Base-by-base conservation (phyloP, 2,888 invertebrate genomes). In the Eristalis pertinax region DNA sequence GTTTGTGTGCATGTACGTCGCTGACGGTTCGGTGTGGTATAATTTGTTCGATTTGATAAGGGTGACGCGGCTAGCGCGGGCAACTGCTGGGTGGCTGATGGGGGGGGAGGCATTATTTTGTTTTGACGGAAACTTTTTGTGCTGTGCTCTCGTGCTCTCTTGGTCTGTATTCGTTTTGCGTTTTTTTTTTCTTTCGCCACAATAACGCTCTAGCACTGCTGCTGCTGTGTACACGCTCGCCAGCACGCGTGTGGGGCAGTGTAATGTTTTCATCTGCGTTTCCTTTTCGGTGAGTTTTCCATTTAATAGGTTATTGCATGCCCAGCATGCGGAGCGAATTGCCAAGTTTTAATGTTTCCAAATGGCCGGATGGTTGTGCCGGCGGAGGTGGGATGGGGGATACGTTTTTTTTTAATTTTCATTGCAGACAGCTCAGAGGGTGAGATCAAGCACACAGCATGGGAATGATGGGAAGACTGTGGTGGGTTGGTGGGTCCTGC, bases 111-210 rank as follows among this genome's bases (percentile, higher is more conserved):
- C 58, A 70, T 83, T 87, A 79, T 87, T 83, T 83, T 87, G 86
- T 87, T 87, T 83, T 87, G 86, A 87, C 86, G 83, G 86, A 87
- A 72, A 83, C 58, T 87, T 83, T 87, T 87, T 78, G 83, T 87
- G 79, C 68, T 78, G 43, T 19, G 50, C 50, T 50, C 50, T 50
- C 50, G 50, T 50, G 26, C 68, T 74, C 60, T 62, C 62, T 73
- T 73, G 32, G 32, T 72, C 69, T 50, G 50, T 50, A 50, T 50
- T 50, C 50, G 50, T 68, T 60, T 60, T 26, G 7, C 1, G 10
- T 35, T 62, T 58, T 72, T 65, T n/a, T 19, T 13, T 65, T 72
- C 38, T 32, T 63, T 63, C 58, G 15, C n/a, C 19, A 13, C 13
- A 8, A 5, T 8, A 32, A 2, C 43, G n/a, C 43, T 41, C 13